Evolutionary conservation across 1,140 invertebrate genomes (phyloP).

Genomic region (Mizuhopecten yessoensis): DNA sequence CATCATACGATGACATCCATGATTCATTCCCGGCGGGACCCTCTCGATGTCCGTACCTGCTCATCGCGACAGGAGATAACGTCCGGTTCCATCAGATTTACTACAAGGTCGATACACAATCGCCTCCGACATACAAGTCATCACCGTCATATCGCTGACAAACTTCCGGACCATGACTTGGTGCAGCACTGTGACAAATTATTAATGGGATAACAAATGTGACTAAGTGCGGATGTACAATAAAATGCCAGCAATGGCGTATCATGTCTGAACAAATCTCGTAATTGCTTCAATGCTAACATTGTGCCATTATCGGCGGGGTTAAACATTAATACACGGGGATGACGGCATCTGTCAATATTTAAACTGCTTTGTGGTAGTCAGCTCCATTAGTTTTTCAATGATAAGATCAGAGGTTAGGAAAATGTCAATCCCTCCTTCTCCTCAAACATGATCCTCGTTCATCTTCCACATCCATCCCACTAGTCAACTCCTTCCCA

Average conservation of each 20-base stretch:
- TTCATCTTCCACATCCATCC: too few species aligned
- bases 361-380: neutral
- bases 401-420: conserved; percentile 18
- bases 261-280: neutral
- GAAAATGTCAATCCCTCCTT: neutral
- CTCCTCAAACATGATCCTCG: too few species aligned
- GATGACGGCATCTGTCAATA: neutral
- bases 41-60: neutral
- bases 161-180: neutral
- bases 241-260: neutral
- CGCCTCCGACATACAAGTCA: neutral
- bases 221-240: conserved; percentile 25
- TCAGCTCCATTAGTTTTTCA: neutral
- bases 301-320: conserved; percentile 18
- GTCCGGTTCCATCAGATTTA: neutral
- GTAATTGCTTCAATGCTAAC: neutral
- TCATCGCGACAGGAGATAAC: neutral
- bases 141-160: neutral
- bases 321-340: conserved; percentile 1
- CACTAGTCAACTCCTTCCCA: too few species aligned
- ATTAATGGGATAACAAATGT: neutral
- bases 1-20: neutral
- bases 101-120: conserved; percentile 29
- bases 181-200: neutral
- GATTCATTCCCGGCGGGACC: conserved; percentile 15